phyloP scores from a whole-genome alignment of 2,113 vertebrate species.

The Clarias gariepinus region DNA sequence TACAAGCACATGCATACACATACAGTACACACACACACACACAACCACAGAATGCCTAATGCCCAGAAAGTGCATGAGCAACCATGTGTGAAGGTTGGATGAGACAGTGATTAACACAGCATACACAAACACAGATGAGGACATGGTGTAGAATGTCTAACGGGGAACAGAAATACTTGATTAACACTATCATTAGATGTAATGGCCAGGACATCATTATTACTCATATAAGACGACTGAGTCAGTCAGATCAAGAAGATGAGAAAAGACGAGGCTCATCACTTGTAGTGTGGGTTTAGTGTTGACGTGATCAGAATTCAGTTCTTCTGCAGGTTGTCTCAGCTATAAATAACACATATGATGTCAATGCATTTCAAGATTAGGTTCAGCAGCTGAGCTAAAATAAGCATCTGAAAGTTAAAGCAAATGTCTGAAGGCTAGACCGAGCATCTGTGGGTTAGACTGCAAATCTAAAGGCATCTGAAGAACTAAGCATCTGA shows the following conservation, averaged over 20 bases:
- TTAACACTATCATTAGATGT: slow-evolving; percentile 12
- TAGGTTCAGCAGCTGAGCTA: neutral
- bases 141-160: neutral
- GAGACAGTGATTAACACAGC: slow-evolving; percentile 59
- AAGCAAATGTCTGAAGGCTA: neutral
- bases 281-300: neutral
- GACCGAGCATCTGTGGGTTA: neutral
- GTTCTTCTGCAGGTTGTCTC: neutral
- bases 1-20: neutral
- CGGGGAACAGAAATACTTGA: slow-evolving; percentile 1
- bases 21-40: slow-evolving; percentile 1
- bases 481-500: neutral
- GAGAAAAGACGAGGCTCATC: neutral
- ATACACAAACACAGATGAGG: slow-evolving; percentile 29
- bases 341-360: neutral
- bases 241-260: neutral
- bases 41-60: slow-evolving; percentile 26
- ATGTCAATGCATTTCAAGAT: neutral
- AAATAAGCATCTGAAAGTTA: neutral
- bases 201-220: neutral
- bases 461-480: neutral
- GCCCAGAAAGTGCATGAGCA: slow-evolving; percentile 57
- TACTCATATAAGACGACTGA: neutral
- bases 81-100: slow-evolving; percentile 73
- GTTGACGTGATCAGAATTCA: neutral